Percentiles rank a stretch among this genome's conserved stretches.
Conservation (phyloP, 2,888 invertebrate genomes). For the Parnassius smintheus region DNA sequence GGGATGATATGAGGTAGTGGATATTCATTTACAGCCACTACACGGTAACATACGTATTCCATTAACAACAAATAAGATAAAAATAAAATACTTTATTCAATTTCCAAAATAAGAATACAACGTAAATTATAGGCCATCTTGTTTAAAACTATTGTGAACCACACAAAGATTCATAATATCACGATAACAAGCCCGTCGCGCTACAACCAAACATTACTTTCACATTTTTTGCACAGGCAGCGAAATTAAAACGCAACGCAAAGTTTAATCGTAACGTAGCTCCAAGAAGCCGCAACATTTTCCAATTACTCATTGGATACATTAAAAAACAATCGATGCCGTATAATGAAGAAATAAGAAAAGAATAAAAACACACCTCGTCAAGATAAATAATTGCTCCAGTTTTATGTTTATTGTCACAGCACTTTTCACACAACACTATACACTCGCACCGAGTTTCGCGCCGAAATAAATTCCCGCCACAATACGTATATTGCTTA, state of each 20-base stretch:
- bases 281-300: constrained; percentile 14
- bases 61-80: no score
- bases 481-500: constrained; percentile 5
- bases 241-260: constrained; percentile 17
- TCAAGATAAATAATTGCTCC: constrained; percentile 23
- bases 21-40: no score
- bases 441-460: constrained; percentile 26
- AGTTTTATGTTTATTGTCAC: constrained; percentile 25
- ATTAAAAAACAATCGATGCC: constrained; percentile 4
- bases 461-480: constrained; percentile 19
- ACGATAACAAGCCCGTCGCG: constrained; percentile 9
- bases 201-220: constrained; percentile 22
- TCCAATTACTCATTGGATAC: constrained; percentile 3
- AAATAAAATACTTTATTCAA: no score
- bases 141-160: background rate
- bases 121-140: background rate
- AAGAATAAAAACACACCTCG: constrained; percentile 19
- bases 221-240: constrained; percentile 23
- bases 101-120: no score
- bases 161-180: constrained; percentile 7
- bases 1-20: no score
- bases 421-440: constrained; percentile 23
- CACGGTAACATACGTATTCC: no score
- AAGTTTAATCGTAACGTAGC: constrained; percentile 16
- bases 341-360: background rate